Base-by-base conservation (phyloP, 2,888 invertebrate species). In the Cephus runcator region DNA sequence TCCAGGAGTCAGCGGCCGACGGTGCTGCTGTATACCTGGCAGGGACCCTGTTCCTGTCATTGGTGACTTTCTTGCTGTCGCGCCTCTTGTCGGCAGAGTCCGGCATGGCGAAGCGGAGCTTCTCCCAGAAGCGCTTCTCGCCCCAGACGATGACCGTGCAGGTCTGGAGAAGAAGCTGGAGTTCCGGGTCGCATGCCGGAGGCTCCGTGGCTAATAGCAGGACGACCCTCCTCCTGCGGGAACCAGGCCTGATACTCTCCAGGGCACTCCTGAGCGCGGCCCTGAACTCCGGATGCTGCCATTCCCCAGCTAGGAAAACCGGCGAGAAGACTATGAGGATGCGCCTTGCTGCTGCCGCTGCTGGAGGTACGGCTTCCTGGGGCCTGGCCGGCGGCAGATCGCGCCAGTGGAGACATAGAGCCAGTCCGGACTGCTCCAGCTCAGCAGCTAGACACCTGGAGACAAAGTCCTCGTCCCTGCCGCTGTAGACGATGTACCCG, bases 401-500 rank as follows among this genome's bases (percentile, higher is more conserved):
- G 1, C 91, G 83, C 89, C 87, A 93, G 83, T 90, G 95, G 83
- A 95, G 92, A 88, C 95, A 95, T 80, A 97, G 92, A 9, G 94
- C 92, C 84, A 95, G 93, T n/a, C 94, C 93, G 56, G 93, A 93
- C 88, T 95, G 95, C 91, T 97, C 97, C 81, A 97, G 91, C 88
- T 96, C 96, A 1, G 93, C 87, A 91, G 95, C 92, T 92, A 96
- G 88, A 93, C 95, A 91, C 93, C 95, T 92, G 92, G 94, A 91
- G 91, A 95, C 93, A 93, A 95, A 93, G 93, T 95, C 92, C 93
- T 96, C 93, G 88, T 97, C 97, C 85, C 95, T 94, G 85, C 95
- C 94, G 91, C 96, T 96, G 93, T 97, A 98, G 81, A 97, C 95
- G 90, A 98, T 94, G 92, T 97, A 98, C 79, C 97, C 97, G 91